Percentiles rank a stretch among this genome's conserved stretches.
Evolutionary conservation across 1,140 invertebrate species (phyloP).

Genomic region (Mya arenaria): DNA sequence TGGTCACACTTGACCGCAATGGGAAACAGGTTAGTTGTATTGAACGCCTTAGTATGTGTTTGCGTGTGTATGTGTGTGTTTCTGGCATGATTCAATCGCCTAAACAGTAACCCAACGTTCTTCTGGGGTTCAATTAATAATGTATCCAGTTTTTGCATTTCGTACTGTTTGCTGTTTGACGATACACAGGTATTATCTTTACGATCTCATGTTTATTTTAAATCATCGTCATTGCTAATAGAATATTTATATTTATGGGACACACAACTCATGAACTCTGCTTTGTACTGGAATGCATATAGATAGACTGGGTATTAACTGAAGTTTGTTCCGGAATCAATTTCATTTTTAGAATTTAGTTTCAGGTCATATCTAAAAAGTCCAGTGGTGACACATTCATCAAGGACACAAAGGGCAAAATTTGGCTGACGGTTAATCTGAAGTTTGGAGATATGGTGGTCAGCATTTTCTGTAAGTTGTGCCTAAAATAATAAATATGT

Average conservation of each 20-base stretch:
- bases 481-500: not conserved
- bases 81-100: not conserved
- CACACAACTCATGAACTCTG: not conserved
- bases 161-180: not conserved
- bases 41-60: not conserved
- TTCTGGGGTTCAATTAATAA: not conserved
- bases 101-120: not conserved
- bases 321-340: not conserved
- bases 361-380: slow-evolving; percentile 8
- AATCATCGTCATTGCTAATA: not conserved
- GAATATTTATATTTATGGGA: not conserved
- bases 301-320: not conserved
- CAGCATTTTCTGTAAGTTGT: not conserved
- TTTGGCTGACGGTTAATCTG: slow-evolving; percentile 13
- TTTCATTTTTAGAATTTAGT: not conserved
- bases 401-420: not conserved
- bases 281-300: not conserved
- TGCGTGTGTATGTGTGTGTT: not conserved
- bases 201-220: not conserved
- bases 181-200: not conserved
- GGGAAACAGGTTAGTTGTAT: slow-evolving; percentile 34
- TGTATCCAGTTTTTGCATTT: not conserved
- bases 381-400: not conserved
- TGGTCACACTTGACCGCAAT: not conserved
- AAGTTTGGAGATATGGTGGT: slow-evolving; percentile 7